Evolutionary conservation across 1,140 invertebrate species (phyloP), one percentile per base, ranked within the genome.

Genomic region (Pinna nobilis): DNA sequence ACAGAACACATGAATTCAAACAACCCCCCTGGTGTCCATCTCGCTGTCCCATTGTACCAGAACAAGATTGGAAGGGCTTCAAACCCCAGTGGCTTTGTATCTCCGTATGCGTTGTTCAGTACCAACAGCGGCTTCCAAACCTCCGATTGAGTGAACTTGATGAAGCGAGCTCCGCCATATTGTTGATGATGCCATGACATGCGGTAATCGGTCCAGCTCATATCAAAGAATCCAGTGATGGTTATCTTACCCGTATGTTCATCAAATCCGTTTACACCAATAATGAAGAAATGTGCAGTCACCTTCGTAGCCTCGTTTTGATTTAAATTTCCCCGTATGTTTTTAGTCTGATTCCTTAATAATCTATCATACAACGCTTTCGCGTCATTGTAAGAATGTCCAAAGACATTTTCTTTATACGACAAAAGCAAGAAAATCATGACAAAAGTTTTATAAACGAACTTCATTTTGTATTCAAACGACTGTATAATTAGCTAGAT

Each of bases 231-330:
- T 28, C 64, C 66, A 4, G 70, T 70, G 18, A 77, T 35, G 6
- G 72, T 57, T 25, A 77, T 70, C 28, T 73, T 73, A 15, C 76
- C 76, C 1, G 76, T 59, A 1, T 73, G 67, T 25, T 77, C 76
- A n/a, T 77, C 76, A 23, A 73, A 70, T 20, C 51, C 69, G 33
- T 77, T 77, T n/a, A n/a, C n/a, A n/a, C n/a, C n/a, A n/a, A n/a
- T n/a, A n/a, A n/a, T n/a, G n/a, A n/a, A n/a, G n/a, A n/a, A n/a
- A n/a, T n/a, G n/a, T n/a, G n/a, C n/a, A n/a, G n/a, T n/a, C n/a
- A n/a, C n/a, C n/a, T n/a, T n/a, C n/a, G n/a, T n/a, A n/a, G n/a
- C n/a, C n/a, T n/a, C n/a, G n/a, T n/a, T n/a, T n/a, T n/a, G n/a
- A n/a, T n/a, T n/a, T n/a, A n/a, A n/a, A n/a, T n/a, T n/a, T n/a